These are phyloP conservation scores for Heliconius aoede DNA, from an alignment of 2,888 invertebrate species.

Conservation along the genomic window DNA sequence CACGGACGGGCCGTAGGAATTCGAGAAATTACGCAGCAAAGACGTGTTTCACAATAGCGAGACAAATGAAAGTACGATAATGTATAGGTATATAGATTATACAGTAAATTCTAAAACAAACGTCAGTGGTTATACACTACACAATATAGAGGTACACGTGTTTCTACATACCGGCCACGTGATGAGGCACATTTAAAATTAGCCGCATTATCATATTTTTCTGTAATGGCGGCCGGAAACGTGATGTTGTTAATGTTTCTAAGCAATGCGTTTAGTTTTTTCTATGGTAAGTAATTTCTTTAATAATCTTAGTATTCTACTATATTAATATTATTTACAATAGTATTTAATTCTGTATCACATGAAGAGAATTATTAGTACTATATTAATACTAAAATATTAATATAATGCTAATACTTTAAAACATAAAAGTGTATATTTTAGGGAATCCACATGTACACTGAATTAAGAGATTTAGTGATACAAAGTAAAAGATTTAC, in stretches of 20 bases:
- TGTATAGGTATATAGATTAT: constrained; percentile 48
- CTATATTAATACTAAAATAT: no score
- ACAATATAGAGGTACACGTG: constrained; percentile 29
- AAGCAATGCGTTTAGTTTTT: constrained; percentile 34
- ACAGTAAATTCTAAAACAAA: constrained; percentile 49
- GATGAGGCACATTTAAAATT: constrained; percentile 57
- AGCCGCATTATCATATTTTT: constrained; percentile 63
- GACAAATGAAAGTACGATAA: constrained; percentile 41
- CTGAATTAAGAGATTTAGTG: no score
- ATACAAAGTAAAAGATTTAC: background rate
- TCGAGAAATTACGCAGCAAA: constrained; percentile 66
- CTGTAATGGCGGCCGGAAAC: constrained; percentile 74
- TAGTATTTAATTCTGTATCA: background rate
- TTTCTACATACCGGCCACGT: constrained; percentile 46
- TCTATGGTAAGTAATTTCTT: background rate
- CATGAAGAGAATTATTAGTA: no score
- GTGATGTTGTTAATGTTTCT: constrained; percentile 55
- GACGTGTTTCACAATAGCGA: constrained; percentile 57
- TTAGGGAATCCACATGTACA: background rate
- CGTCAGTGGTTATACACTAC: constrained; percentile 41
- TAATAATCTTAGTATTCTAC: background rate
- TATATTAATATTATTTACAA: background rate
- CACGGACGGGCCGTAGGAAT: constrained; percentile 70
- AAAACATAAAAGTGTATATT: background rate
- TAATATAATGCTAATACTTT: background rate